Percentiles rank a stretch among this genome's conserved stretches.
These are phyloP conservation scores for Drosophila pallidifrons DNA, from an alignment of 1,140 invertebrate species.

Conservation along the genomic window DNA sequence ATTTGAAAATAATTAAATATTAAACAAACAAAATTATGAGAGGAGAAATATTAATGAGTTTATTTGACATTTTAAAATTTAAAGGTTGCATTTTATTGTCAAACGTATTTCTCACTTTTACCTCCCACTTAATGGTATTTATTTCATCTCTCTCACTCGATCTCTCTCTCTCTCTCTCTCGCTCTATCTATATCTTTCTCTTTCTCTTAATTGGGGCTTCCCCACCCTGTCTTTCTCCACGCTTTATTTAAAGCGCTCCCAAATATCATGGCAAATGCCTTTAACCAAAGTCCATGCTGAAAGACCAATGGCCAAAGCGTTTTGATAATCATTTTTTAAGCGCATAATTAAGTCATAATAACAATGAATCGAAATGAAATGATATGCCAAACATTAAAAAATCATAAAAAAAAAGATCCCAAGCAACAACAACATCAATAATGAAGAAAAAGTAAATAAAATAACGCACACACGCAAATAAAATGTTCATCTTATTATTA, in stretches of 20 bases:
- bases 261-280: conserved; percentile 19
- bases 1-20: too few relatives aligned
- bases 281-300: conserved; percentile 24
- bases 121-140: too few relatives aligned
- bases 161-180: not conserved
- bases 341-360: conserved; percentile 83
- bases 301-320: conserved; percentile 61
- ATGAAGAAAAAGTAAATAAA: conserved; percentile 35
- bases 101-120: too few relatives aligned
- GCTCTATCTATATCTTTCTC: not conserved
- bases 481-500: conserved; percentile 82
- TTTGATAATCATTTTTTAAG: conserved; percentile 66
- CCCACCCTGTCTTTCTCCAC: not conserved
- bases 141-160: not conserved
- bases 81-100: too few relatives aligned
- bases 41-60: too few relatives aligned
- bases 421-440: too few relatives aligned
- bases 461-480: conserved; percentile 51
- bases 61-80: too few relatives aligned
- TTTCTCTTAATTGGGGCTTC: not conserved
- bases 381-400: conserved; percentile 72
- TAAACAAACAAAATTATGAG: too few relatives aligned
- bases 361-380: conserved; percentile 56
- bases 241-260: not conserved
- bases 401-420: conserved; percentile 8